These are phyloP conservation scores for Blastomussa wellsi DNA, from an alignment of 92 coral and sea anemone genomes.

Conservation along the genomic window DNA sequence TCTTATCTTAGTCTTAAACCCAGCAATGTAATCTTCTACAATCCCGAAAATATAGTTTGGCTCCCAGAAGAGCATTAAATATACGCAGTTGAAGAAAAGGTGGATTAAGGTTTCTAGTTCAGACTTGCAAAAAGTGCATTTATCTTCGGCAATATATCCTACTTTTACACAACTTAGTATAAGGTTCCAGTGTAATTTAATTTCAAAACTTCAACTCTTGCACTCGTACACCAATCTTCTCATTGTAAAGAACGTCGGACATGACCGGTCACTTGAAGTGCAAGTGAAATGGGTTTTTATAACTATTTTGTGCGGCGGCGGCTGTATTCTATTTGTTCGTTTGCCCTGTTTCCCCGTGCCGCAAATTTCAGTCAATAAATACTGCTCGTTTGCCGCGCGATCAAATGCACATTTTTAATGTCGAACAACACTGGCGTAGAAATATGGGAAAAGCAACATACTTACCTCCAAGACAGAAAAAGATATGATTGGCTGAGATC, in stretches of 20 bases:
- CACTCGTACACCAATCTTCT: not conserved
- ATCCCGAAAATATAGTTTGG: too few species aligned
- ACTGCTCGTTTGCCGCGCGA: not conserved
- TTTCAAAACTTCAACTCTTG: not conserved
- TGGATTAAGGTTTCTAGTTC: too few species aligned
- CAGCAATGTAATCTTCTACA: too few species aligned
- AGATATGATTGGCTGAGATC: not conserved
- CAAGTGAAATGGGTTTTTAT: not conserved
- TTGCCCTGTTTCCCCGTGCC: not conserved
- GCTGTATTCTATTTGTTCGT: not conserved
- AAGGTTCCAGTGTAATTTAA: conserved; percentile 10
- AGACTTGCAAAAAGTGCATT: too few species aligned
- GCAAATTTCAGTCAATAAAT: not conserved
- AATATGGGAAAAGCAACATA: not conserved
- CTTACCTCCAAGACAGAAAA: not conserved
- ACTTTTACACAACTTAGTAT: not conserved
- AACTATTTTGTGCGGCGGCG: not conserved
- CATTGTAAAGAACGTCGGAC: conserved; percentile 9
- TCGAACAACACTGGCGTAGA: not conserved
- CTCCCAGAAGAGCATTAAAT: too few species aligned
- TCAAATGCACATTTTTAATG: not conserved
- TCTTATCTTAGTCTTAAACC: too few species aligned
- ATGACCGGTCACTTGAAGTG: not conserved
- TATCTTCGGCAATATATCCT: too few species aligned
- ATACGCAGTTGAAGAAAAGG: too few species aligned